phyloP scores from a whole-genome alignment of 2,113 vertebrate genomes.

The Pachypanchax playfairii region DNA sequence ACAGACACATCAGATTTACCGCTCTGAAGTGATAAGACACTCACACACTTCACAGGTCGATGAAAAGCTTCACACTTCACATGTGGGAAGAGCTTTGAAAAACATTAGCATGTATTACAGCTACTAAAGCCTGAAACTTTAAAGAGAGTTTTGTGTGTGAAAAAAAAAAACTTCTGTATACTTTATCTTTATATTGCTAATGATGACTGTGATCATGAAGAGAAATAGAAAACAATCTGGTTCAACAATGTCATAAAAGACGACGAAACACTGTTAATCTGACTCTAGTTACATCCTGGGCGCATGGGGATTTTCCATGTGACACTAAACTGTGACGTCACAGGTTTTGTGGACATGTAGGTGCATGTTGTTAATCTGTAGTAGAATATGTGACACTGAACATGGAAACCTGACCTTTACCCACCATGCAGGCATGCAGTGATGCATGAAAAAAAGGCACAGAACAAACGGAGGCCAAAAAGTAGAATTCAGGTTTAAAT shows the following conservation, averaged over 20 bases:
- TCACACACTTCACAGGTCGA: slow-evolving; percentile 48
- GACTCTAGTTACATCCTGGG: neutral
- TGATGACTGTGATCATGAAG: slow-evolving; percentile 7
- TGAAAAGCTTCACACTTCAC: slow-evolving; percentile 54
- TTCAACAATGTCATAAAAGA: slow-evolving; percentile 2
- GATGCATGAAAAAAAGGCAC: slow-evolving; percentile 49
- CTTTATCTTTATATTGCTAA: slow-evolving; percentile 9
- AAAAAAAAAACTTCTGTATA: slow-evolving; percentile 4
- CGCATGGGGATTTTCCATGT: slow-evolving; percentile 21
- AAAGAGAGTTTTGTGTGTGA: neutral
- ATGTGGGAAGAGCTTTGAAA: slow-evolving; percentile 32
- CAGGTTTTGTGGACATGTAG: slow-evolving; percentile 56
- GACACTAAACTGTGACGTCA: slow-evolving; percentile 29
- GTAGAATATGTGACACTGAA: slow-evolving; percentile 61
- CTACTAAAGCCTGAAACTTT: slow-evolving; percentile 7
- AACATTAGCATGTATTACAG: slow-evolving; percentile 7
- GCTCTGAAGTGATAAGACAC: slow-evolving; percentile 74
- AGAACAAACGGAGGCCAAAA: slow-evolving; percentile 48
- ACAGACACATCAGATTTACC: slow-evolving; percentile 77
- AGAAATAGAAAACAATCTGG: neutral
- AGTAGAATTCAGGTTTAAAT: slow-evolving; percentile 61
- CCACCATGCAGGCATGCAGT: slow-evolving; percentile 52
- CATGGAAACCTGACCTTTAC: slow-evolving; percentile 67
- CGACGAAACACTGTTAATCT: neutral
- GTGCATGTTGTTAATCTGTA: slow-evolving; percentile 68